These are phyloP conservation scores for Ammospiza caudacuta DNA, from an alignment of 2,113 vertebrate species.

Conservation along the genomic window DNA sequence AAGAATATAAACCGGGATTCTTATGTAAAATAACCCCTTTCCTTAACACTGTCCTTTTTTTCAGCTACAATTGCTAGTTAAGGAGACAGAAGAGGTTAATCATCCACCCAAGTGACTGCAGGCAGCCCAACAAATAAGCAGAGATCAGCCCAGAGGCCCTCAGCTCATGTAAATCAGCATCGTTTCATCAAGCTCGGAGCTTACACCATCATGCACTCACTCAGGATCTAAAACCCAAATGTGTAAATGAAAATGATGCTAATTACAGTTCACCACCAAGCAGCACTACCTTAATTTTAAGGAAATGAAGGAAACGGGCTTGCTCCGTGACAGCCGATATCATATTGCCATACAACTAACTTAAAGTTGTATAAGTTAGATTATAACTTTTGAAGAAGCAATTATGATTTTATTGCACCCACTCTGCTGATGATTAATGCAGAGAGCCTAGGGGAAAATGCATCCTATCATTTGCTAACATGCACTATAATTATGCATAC, in stretches of 20 bases:
- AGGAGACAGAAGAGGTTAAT: slow-evolving; percentile 43
- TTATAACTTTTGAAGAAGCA: slow-evolving; percentile 86
- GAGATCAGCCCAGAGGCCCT: slow-evolving; percentile 42
- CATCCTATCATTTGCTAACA: slow-evolving; percentile 84
- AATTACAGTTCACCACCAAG: slow-evolving; percentile 56
- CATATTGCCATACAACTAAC: slow-evolving; percentile 68
- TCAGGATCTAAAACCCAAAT: slow-evolving; percentile 39
- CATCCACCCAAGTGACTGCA: not conserved
- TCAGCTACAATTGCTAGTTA: not conserved
- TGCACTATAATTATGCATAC: slow-evolving; percentile 83
- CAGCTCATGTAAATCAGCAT: slow-evolving; percentile 41
- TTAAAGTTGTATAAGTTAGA: slow-evolving; percentile 76
- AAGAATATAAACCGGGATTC: not conserved
- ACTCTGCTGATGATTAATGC: slow-evolving; percentile 85
- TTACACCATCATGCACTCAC: slow-evolving; percentile 11
- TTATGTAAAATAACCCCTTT: not conserved
- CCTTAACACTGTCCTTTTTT: not conserved
- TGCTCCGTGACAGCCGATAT: slow-evolving; percentile 2
- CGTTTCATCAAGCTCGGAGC: slow-evolving; percentile 25
- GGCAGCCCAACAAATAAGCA: slow-evolving; percentile 13
- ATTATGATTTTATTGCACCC: slow-evolving; percentile 86
- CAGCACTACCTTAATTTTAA: slow-evolving; percentile 52
- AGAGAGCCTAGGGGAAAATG: slow-evolving; percentile 78
- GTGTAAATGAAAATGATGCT: slow-evolving; percentile 66
- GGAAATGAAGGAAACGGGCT: slow-evolving; percentile 53